Base-by-base conservation (phyloP, 2,888 invertebrate species). In the Spodoptera littoralis region DNA sequence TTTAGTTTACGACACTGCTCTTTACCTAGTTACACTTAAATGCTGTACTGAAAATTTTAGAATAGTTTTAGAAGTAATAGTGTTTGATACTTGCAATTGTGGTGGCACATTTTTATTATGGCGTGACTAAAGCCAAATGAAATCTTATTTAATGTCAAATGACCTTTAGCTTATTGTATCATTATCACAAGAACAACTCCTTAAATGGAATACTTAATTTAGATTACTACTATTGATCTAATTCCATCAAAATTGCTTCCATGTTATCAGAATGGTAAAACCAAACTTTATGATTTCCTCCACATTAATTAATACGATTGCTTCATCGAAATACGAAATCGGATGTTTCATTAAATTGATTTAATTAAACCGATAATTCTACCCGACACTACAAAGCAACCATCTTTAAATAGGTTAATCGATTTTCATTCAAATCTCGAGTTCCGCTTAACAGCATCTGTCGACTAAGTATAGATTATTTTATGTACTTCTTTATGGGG, bases 1-100 rank as follows among this genome's bases (percentile, higher is more conserved):
- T 82, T 79, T 82, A 79, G 83, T 88, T 87, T 85, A 88, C 81
- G 81, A 85, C 75, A 73, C 65, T 80, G 80, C 71, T 85, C 77
- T 84, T 88, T 84, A 82, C 84, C 82, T 82, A 82, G 83, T 65
- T 65, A 47, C 41, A 45, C 1, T 71, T 22, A 24, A 18, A 53
- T 41, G 13, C 9, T 36, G 43, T 59, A 54, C 42, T 47, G 11
- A 53, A 1, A 56, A 57, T 46, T 44, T 11, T 9, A 12, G 11
- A 11, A 2, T 11, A 45, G 12, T 42, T 41, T 45, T 70, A 27
- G 11, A 8, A 11, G 11, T 6, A 6, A 30, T 9, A 36, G 36
- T 36, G 36, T 36, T 36, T 36, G 6, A 36, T 1, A 36, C 6
- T 36, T 9, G 36, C 9, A 36, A 36, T 9, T 8, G 6, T 36